Evolutionary conservation across 1,140 invertebrate genomes (phyloP).

Genomic region (Aleiodes sp.): DNA sequence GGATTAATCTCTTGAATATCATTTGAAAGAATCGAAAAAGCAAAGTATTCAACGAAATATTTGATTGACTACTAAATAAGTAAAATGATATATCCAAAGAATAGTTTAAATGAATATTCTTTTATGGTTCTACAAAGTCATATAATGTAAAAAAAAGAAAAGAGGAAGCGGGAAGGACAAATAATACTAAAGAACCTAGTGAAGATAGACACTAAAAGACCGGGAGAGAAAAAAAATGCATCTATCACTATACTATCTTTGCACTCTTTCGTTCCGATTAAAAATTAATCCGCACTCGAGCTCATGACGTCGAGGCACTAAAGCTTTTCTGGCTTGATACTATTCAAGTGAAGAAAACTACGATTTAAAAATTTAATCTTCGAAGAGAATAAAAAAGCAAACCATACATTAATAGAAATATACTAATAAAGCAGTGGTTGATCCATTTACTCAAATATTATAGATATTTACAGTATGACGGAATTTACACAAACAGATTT

Average conservation of each 20-base stretch:
- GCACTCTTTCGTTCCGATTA: constrained; percentile 44
- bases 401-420: not conserved
- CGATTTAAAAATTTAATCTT: too few species aligned
- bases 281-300: constrained; percentile 46
- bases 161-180: constrained; percentile 17
- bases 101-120: too few species aligned
- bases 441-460: not conserved
- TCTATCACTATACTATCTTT: constrained; percentile 28
- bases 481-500: constrained; percentile 57
- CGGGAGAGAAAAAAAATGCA: constrained; percentile 9
- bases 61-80: too few species aligned
- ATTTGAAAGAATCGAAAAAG: too few species aligned
- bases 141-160: not conserved
- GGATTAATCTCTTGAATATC: too few species aligned
- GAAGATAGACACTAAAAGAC: not conserved
- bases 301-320: constrained; percentile 24
- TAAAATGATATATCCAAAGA: too few species aligned
- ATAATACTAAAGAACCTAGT: not conserved
- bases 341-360: too few species aligned
- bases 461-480: not conserved
- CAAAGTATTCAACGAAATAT: too few species aligned
- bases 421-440: not conserved
- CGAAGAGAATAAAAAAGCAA: not conserved
- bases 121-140: too few species aligned
- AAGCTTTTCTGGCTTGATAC: too few species aligned